Percentiles rank a stretch among this genome's conserved stretches.
Conservation (phyloP, 1,140 invertebrate species). For the Liolophura sinensis region DNA sequence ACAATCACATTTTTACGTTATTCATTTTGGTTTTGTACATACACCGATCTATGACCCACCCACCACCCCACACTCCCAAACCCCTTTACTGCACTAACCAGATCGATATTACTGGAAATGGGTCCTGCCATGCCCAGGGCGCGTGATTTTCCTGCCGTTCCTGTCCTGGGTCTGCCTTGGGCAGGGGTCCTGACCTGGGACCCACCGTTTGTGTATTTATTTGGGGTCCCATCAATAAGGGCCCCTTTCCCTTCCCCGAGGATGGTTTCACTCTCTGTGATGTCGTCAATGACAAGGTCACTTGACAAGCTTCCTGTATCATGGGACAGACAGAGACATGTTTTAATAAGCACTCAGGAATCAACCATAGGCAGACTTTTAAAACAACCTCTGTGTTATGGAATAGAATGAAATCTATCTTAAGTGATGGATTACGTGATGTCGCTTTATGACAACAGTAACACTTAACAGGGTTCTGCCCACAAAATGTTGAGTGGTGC, state of each 20-base stretch:
- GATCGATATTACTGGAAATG: slow-evolving; percentile 39
- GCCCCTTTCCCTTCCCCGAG: slow-evolving; percentile 36
- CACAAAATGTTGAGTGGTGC: too few species aligned
- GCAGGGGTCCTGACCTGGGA: too few species aligned
- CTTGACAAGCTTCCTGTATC: background rate
- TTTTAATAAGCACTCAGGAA: too few species aligned
- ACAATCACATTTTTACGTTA: background rate
- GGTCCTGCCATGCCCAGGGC: slow-evolving; percentile 19
- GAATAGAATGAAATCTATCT: too few species aligned
- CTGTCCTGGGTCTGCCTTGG: too few species aligned
- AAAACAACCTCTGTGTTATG: too few species aligned
- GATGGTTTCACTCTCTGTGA: slow-evolving; percentile 43
- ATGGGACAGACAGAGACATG: background rate
- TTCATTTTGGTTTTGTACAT: background rate
- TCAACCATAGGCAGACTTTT: too few species aligned
- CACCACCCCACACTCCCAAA: background rate
- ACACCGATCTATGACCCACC: background rate
- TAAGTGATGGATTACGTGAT: too few species aligned
- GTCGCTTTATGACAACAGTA: too few species aligned
- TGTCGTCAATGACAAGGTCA: slow-evolving; percentile 47
- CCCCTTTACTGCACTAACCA: slow-evolving; percentile 17
- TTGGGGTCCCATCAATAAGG: background rate
- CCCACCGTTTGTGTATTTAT: too few species aligned
- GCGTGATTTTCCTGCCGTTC: too few species aligned
- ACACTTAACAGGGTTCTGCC: too few species aligned